phyloP scores from a whole-genome alignment of 2,797 vertebrate species.

The Scolopax rusticola region DNA sequence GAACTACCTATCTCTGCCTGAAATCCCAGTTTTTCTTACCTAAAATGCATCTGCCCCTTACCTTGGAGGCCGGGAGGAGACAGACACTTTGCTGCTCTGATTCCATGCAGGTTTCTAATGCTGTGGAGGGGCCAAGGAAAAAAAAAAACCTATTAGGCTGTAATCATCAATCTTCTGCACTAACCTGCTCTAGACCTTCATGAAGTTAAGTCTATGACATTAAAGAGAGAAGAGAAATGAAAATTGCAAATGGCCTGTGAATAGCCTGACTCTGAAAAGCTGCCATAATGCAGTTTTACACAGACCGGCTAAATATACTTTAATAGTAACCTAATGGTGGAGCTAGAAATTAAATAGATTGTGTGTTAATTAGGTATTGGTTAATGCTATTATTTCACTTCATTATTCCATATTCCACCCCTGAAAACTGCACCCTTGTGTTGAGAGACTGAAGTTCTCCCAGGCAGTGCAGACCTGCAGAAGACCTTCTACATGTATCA shows the following conservation, averaged over 20 bases:
- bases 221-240: constrained; percentile 67
- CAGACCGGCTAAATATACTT: constrained; percentile 41
- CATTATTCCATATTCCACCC: constrained; percentile 47
- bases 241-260: constrained; percentile 73
- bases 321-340: constrained; percentile 66
- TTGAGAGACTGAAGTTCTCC: not conserved
- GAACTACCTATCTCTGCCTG: not conserved
- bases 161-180: constrained; percentile 50
- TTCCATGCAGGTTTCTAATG: not conserved
- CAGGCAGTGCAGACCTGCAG: not conserved
- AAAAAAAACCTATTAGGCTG: constrained; percentile 13
- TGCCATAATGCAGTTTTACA: constrained; percentile 63
- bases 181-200: constrained; percentile 44
- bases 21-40: not conserved
- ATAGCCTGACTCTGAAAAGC: constrained; percentile 63
- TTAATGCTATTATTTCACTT: constrained; percentile 73
- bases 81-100: not conserved
- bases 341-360: constrained; percentile 69
- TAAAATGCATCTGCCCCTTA: not conserved
- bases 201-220: constrained; percentile 64
- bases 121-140: not conserved
- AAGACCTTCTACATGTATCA: not conserved
- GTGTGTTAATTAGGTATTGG: constrained; percentile 72
- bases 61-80: not conserved
- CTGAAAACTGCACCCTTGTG: not conserved